These are phyloP conservation scores for Andricus grossulariae DNA, from an alignment of 1,140 invertebrate species.

Conservation along the genomic window DNA sequence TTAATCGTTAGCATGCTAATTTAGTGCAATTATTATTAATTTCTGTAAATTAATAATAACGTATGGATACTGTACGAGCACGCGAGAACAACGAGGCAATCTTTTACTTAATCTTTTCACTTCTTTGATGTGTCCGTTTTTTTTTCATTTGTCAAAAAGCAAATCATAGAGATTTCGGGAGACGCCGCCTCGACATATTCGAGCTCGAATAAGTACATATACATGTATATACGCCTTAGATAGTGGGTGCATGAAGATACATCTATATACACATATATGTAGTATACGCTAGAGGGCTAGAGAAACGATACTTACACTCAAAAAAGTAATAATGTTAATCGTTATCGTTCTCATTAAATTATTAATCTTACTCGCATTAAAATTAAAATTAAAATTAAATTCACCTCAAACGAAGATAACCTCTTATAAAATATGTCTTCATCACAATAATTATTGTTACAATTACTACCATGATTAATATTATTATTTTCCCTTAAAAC, in stretches of 20 bases:
- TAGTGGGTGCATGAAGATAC: too few species aligned
- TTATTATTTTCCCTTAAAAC: constrained; percentile 51
- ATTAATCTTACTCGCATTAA: constrained; percentile 26
- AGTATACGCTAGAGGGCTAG: not conserved
- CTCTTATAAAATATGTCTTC: constrained; percentile 66
- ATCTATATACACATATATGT: not conserved
- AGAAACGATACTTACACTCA: constrained; percentile 26
- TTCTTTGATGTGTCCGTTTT: not conserved
- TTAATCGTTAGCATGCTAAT: constrained; percentile 56
- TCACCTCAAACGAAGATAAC: constrained; percentile 45
- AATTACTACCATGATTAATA: constrained; percentile 54
- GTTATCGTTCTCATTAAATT: constrained; percentile 18
- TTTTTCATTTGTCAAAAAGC: constrained; percentile 1
- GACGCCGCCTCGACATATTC: constrained; percentile 4
- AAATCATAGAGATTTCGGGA: not conserved
- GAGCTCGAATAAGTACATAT: constrained; percentile 10
- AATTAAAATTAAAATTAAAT: constrained; percentile 21
- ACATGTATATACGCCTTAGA: not conserved
- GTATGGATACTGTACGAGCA: constrained; percentile 2
- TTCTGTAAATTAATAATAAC: constrained; percentile 45
- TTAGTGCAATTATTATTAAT: constrained; percentile 56
- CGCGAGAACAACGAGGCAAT: constrained; percentile 31
- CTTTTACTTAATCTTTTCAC: constrained; percentile 12
- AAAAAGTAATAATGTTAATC: constrained; percentile 17
- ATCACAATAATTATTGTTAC: constrained; percentile 59